A percentile compares a stretch with the other conserved stretches of the same genome.
Conservation (phyloP, 2,888 invertebrate genomes). For the Vesta saturnalis region DNA sequence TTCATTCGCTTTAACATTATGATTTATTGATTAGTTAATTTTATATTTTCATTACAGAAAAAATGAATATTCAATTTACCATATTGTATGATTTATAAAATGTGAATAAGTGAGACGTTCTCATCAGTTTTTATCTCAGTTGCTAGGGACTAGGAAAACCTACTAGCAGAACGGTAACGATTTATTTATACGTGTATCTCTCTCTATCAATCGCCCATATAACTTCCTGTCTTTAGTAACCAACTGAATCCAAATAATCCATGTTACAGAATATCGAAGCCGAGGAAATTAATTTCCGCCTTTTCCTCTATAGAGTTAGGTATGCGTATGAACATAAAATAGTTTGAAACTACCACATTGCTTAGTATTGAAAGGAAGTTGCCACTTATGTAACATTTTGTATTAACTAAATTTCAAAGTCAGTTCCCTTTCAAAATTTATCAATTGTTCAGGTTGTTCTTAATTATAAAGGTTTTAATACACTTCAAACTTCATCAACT, state of each 20-base stretch:
- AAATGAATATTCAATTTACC: background rate
- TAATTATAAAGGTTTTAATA: too few species aligned
- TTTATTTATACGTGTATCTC: conserved; percentile 13
- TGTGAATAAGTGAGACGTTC: background rate
- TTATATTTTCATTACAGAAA: background rate
- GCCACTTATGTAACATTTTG: too few species aligned
- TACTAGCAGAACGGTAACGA: background rate
- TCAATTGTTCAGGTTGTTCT: background rate
- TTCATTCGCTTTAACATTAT: too few species aligned
- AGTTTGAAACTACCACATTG: conserved; percentile 6
- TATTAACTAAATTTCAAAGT: background rate
- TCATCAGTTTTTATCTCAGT: conserved; percentile 12
- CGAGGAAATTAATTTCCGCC: conserved; percentile 27
- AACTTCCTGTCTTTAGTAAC: conserved; percentile 17
- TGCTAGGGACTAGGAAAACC: conserved; percentile 23
- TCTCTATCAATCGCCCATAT: conserved; percentile 11
- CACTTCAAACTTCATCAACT: background rate
- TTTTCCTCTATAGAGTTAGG: conserved; percentile 7
- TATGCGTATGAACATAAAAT: conserved; percentile 20
- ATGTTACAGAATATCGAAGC: conserved; percentile 24
- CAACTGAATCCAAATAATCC: conserved; percentile 21
- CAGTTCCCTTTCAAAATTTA: background rate
- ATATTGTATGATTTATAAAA: background rate
- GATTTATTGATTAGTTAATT: too few species aligned
- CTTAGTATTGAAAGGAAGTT: too few species aligned